Evolutionary conservation across 2,113 vertebrate genomes (phyloP), one percentile per base, ranked within the genome.

Genomic region (Murina feae): DNA sequence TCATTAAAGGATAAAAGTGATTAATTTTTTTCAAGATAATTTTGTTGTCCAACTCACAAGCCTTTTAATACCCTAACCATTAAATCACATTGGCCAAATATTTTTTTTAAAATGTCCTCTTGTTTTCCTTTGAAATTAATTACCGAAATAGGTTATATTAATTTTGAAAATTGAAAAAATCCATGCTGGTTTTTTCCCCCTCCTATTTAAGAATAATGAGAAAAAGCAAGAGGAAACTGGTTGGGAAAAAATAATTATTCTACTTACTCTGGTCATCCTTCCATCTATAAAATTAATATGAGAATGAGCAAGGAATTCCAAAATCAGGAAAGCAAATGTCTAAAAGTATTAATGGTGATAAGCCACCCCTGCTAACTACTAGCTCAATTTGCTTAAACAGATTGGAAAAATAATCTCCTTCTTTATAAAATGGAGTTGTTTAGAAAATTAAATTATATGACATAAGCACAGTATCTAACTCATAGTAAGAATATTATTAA

Each of bases 101-200:
- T 80, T 79, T 84, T 96, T 83, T 55, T 85, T 91, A 74, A 92
- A 75, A 83, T 75, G 35, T 58, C 25, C 13, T 86, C 17, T 60
- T 78, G 23, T 80, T 75, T 91, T 75, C 4, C 51, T 42, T 76
- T 95, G 39, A 6, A 93, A 66, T 60, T 85, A 92, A 66, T 60
- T 88, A 92, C 35, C 28, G 93, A 91, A 95, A 66, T 39, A 71
- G 4, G 21, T 88, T 58, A 87, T 58, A 87, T 44, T 78, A 69
- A 96, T 76, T 89, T 78, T 91, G 66, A 87, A 95, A 68, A 80
- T 63, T 72, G 49, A 91, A 93, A 76, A 65, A 86, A 86, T 65
- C 16, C 42, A 81, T 28, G 37, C 37, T 82, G 75, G 1, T 39
- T 84, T 72, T 85, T 47, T 76, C 55, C 4, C 4, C 8, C 39